Base-by-base conservation (phyloP, 2,113 vertebrate species). In the Onychostruthus taczanowskii region DNA sequence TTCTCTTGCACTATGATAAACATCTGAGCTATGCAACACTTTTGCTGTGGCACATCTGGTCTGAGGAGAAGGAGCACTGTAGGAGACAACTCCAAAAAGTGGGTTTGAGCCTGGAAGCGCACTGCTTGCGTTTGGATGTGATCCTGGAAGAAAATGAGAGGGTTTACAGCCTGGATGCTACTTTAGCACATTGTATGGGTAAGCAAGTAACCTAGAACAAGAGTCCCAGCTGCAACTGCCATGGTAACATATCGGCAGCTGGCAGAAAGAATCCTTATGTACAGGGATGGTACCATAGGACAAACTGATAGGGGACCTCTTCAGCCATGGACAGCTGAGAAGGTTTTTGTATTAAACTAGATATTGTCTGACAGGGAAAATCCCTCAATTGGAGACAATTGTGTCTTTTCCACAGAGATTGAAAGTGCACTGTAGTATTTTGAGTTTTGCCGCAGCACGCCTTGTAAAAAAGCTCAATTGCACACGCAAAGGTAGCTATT, bases 151-250 rank as follows among this genome's bases (percentile, higher is more conserved):
- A 85, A 80, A 83, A 90, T 27, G 13, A 88, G 75, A 55, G 41
- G 12, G 16, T 67, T 85, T 96, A 67, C 44, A 83, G 82, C 8
- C 41, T 87, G n/a, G 20, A 69, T 80, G n/a, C 30, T 74, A 11
- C 64, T 86, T 83, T 27, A 87, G 76, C 68, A 77, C 37, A 31
- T 55, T 73, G 30, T 70, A 50, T 43, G 27, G 56, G 22, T 41
- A 88, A 91, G 72, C 35, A 56, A 85, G 41, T 61, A 80, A 78
- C 73, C 76, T 66, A 62, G 74, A 86, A 83, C 77, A 67, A 76
- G 22, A 81, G 30, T 74, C 44, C 52, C 67, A 86, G 59, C 64
- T 74, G 80, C 63, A 88, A 61, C 69, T 91, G 68, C 66, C n/a
- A 53, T 28, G 73, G 64, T 52, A 78, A 52, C 75, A 31, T 66